Conservation (phyloP, 92 coral and sea anemone species). For the Micromussa lordhowensis region DNA sequence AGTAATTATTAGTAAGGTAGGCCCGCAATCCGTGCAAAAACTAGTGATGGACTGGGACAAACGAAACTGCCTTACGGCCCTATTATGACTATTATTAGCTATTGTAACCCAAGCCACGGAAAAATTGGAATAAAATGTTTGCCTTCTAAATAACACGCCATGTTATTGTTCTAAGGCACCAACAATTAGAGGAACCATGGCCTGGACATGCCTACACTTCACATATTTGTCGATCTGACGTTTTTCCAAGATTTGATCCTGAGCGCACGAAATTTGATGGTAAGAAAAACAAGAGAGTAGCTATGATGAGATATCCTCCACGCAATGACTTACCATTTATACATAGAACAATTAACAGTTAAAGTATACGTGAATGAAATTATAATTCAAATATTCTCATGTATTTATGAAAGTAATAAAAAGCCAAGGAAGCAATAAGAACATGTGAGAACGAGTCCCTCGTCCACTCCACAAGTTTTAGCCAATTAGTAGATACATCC, state of each 20-base stretch:
- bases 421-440: not conserved
- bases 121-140: not conserved
- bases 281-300: constrained; percentile 9
- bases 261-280: constrained; percentile 69
- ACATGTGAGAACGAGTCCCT: not conserved
- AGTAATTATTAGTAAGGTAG: not conserved
- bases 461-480: not conserved
- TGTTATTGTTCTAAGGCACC: constrained; percentile 41
- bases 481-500: too few species aligned
- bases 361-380: not conserved
- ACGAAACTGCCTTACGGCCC: not conserved
- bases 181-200: constrained; percentile 67
- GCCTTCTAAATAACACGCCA: not conserved
- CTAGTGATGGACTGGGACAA: not conserved
- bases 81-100: too few species aligned
- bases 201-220: constrained; percentile 76
- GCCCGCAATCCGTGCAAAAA: not conserved
- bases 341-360: not conserved
- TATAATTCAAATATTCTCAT: too few species aligned
- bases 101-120: not conserved
- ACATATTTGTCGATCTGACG: constrained; percentile 78
- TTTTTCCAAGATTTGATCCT: constrained; percentile 89
- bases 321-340: not conserved
- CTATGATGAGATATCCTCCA: not conserved
- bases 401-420: not conserved